Percentiles rank a stretch among this genome's conserved stretches.
Evolutionary conservation across 2,113 vertebrate genomes (phyloP).

Genomic region (Paradisaea rubra): DNA sequence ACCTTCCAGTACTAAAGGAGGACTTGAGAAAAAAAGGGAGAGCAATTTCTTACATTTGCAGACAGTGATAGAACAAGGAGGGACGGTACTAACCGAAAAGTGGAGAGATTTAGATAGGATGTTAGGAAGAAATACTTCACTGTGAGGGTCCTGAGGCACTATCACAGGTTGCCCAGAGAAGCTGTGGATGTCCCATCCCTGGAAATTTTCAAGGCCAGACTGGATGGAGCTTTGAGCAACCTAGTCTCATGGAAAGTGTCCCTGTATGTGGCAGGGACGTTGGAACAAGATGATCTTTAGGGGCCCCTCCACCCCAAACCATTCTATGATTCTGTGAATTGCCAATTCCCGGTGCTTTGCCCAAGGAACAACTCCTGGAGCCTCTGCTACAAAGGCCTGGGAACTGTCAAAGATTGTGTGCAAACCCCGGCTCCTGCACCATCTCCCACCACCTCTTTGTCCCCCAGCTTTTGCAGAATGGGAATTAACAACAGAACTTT

Average conservation of each 20-base stretch:
- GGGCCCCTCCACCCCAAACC: neutral
- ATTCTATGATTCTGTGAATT: neutral
- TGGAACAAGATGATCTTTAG: neutral
- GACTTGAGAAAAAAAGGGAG: neutral
- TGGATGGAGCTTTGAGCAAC: neutral
- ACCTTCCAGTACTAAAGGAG: neutral
- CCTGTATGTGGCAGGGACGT: rapidly evolving
- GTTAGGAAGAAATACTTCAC: neutral
- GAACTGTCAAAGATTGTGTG: neutral
- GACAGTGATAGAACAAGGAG: neutral
- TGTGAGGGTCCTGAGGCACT: neutral
- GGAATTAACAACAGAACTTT: neutral
- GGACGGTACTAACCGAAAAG: neutral
- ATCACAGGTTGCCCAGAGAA: neutral
- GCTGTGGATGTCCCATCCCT: neutral
- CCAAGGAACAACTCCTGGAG: neutral
- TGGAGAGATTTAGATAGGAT: neutral
- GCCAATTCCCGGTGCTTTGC: neutral
- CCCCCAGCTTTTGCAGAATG: neutral
- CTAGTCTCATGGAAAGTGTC: too few relatives aligned
- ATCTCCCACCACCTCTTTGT: neutral
- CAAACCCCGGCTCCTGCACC: neutral
- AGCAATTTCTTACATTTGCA: neutral
- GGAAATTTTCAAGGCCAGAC: neutral
- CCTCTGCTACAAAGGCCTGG: neutral